Evolutionary conservation across 2,888 invertebrate genomes (phyloP).

Genomic region (Miltochrista miniata): DNA sequence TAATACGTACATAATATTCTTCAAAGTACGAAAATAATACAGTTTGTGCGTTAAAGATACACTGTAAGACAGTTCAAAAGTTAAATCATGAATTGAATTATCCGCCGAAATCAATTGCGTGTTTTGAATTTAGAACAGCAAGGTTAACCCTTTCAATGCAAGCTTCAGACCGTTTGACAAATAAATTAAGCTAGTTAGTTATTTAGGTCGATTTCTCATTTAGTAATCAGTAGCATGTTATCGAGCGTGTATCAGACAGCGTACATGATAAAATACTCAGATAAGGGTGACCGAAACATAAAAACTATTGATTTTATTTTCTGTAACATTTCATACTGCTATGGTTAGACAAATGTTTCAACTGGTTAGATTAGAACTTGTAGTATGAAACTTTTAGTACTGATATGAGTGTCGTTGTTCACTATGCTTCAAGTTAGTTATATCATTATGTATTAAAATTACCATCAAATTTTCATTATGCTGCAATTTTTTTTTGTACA

Average conservation of each 20-base stretch:
- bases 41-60: background rate
- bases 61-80: conserved; percentile 15
- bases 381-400: conserved; percentile 18
- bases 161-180: conserved; percentile 16
- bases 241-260: conserved; percentile 56
- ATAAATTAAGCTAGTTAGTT: conserved; percentile 44
- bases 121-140: conserved; percentile 26
- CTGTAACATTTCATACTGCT: conserved; percentile 31
- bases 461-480: too few relatives aligned
- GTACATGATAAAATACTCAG: conserved; percentile 65
- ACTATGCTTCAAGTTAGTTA: too few relatives aligned
- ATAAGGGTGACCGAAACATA: conserved; percentile 63
- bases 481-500: too few relatives aligned
- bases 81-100: conserved; percentile 34
- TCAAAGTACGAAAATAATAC: background rate
- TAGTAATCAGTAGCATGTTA: conserved; percentile 75
- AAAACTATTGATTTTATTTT: conserved; percentile 70
- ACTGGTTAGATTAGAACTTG: conserved; percentile 22
- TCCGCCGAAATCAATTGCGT: conserved; percentile 24
- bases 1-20: background rate
- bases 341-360: conserved; percentile 37
- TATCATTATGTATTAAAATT: too few relatives aligned
- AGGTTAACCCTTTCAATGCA: conserved; percentile 21
- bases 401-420: conserved; percentile 9
- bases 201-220: conserved; percentile 39